Base-by-base conservation (phyloP, 2,797 vertebrate genomes). In the Pogonophryne albipinna region DNA sequence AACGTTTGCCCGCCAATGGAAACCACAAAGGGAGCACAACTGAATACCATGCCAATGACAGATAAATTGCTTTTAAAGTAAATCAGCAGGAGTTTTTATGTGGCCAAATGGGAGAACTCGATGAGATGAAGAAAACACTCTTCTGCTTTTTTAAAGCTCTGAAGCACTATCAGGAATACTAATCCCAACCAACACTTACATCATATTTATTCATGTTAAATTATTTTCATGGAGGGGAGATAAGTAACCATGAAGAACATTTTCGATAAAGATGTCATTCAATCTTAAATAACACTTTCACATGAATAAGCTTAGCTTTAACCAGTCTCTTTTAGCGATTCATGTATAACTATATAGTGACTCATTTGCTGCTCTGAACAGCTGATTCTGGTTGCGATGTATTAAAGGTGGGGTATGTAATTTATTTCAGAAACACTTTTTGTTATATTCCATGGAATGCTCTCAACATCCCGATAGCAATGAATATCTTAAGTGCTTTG, bases 1-100 rank as follows among this genome's bases (percentile, higher is more conserved):
- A 77, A 62, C 79, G 87, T 86, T 85, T 85, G 65, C 65, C 76
- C 78, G 79, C 74, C 83, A 57, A 53, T 50, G 55, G 76, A 77
- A 85, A 82, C 73, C 79, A 78, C 85, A 87, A 71, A 85, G 53
- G 70, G 79, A 79, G 71, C 83, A 70, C 82, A 69, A 85, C 66
- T 60, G 77, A 86, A 74, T 68, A 57, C 76, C 58, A 67, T 62
- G 77, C 83, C 81, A 83, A 78, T 66, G 73, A 88, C 84, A 91
- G 85, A 90, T 89, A 86, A 86, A 92, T 84, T 85, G 79, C 84
- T 77, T 87, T 87, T 87, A 92, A 92, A 88, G 83, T 83, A 90
- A 91, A 91, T 93, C 91, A 88, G 90, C 89, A 79, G 86, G 89
- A 84, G 89, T 88, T 90, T 90, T 90, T 89, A 90, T 86, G 90